A percentile compares a stretch with the other conserved stretches of the same genome.
These are phyloP conservation scores for Hedya salicella DNA, from an alignment of 2,888 invertebrate species.

Conservation along the genomic window DNA sequence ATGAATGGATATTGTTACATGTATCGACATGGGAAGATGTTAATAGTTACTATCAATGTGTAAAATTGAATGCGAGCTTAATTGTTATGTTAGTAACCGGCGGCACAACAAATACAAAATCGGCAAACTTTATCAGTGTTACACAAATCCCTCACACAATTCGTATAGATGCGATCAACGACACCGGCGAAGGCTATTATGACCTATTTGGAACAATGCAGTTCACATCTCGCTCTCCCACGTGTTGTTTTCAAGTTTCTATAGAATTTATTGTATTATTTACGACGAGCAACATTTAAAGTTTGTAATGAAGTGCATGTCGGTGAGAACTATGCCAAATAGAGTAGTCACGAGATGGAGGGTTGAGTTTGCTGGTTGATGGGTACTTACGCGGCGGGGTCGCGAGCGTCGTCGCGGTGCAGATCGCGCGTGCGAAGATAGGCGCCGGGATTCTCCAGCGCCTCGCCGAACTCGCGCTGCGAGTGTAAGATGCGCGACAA, in stretches of 20 bases:
- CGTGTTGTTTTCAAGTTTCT: conserved; percentile 3
- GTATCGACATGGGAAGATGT: neutral
- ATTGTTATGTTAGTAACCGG: neutral
- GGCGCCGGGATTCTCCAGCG: conserved; percentile 96
- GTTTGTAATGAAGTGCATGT: neutral
- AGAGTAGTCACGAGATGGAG: conserved; percentile 18
- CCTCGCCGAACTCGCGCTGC: conserved; percentile 96
- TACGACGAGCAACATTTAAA: neutral
- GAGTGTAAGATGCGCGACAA: conserved; percentile 95
- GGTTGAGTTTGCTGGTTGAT: conserved; percentile 5
- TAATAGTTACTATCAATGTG: neutral
- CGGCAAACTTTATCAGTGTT: neutral
- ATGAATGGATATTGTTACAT: neutral
- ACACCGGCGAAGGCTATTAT: conserved; percentile 12
- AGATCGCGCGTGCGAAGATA: conserved; percentile 66
- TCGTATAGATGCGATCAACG: neutral
- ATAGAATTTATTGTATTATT: neutral
- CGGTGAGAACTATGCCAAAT: neutral
- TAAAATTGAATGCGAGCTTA: neutral
- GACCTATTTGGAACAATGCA: conserved; percentile 14
- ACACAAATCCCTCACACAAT: neutral
- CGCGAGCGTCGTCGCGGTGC: conserved; percentile 64
- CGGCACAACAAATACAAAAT: conserved; percentile 2
- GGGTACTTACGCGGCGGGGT: conserved; percentile 72
- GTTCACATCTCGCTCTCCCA: conserved; percentile 6